A percentile compares a stretch with the other conserved stretches of the same genome.
Conservation (phyloP, 2,113 vertebrate genomes). For the Ivindomyrus marchei region DNA sequence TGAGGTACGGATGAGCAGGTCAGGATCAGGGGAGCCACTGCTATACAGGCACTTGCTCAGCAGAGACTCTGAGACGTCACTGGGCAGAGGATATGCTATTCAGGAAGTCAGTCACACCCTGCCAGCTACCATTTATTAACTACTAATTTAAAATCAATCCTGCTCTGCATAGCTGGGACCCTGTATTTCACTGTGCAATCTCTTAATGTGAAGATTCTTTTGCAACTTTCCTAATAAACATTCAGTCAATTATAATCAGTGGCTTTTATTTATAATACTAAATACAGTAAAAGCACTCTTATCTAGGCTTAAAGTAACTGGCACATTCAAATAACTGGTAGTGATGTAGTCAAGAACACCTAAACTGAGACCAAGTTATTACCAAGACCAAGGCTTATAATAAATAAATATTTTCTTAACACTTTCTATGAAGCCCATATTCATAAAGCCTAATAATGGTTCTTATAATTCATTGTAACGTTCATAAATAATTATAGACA, state of each 20-base stretch:
- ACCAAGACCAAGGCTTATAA: too few species aligned
- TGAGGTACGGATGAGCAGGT: slow-evolving; percentile 91
- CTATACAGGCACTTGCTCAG: slow-evolving; percentile 90
- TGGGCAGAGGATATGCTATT: slow-evolving; percentile 36
- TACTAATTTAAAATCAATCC: background rate
- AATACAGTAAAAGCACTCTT: background rate
- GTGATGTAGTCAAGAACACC: too few species aligned
- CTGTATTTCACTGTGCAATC: background rate
- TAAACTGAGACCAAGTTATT: too few species aligned
- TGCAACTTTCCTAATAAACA: background rate
- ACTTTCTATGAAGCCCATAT: too few species aligned
- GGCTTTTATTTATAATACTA: background rate
- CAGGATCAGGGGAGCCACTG: slow-evolving; percentile 83
- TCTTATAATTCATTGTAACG: too few species aligned
- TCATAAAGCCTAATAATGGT: background rate
- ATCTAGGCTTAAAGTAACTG: background rate
- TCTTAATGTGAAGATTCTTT: background rate
- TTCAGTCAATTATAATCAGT: background rate
- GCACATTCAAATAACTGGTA: background rate
- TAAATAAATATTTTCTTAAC: too few species aligned
- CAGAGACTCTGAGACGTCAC: slow-evolving; percentile 83
- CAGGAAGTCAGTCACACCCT: background rate
- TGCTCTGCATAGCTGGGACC: background rate
- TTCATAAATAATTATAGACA: too few species aligned
- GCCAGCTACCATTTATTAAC: background rate